Evolutionary conservation across 2,888 invertebrate species (phyloP).

Genomic region (Oxycera nigricornis): DNA sequence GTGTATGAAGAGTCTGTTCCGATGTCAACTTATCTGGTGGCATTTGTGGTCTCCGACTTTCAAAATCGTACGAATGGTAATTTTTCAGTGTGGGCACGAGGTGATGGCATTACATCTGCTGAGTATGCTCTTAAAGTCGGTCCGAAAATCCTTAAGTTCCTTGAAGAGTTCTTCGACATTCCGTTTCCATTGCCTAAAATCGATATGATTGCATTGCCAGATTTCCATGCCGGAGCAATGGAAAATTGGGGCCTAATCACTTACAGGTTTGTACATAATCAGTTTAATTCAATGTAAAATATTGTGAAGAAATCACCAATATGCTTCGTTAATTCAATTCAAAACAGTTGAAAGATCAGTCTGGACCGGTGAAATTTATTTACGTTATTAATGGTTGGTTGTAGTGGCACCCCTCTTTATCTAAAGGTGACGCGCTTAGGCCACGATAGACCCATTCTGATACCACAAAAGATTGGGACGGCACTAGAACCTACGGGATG

Average conservation of each 20-base stretch:
- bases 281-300: not conserved
- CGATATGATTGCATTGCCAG: conserved; percentile 92
- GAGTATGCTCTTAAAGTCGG: conserved; percentile 80
- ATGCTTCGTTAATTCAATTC: too few relatives aligned
- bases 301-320: not conserved
- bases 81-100: conserved; percentile 75
- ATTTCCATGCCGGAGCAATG: conserved; percentile 90
- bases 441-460: too few relatives aligned
- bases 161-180: conserved; percentile 78
- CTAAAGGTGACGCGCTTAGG: too few relatives aligned
- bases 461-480: too few relatives aligned
- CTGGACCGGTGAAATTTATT: too few relatives aligned
- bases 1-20: conserved; percentile 78
- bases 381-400: too few relatives aligned
- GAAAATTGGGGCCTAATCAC: conserved; percentile 86
- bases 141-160: conserved; percentile 72
- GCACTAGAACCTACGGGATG: too few relatives aligned
- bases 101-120: conserved; percentile 74
- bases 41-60: conserved; percentile 83
- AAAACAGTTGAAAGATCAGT: too few relatives aligned
- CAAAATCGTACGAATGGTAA: conserved; percentile 65
- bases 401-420: too few relatives aligned
- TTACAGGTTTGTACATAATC: conserved; percentile 65
- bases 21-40: conserved; percentile 91
- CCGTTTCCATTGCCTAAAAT: conserved; percentile 81